Conservation (phyloP, 1,140 invertebrate genomes). For the Pogonus chalceus region DNA sequence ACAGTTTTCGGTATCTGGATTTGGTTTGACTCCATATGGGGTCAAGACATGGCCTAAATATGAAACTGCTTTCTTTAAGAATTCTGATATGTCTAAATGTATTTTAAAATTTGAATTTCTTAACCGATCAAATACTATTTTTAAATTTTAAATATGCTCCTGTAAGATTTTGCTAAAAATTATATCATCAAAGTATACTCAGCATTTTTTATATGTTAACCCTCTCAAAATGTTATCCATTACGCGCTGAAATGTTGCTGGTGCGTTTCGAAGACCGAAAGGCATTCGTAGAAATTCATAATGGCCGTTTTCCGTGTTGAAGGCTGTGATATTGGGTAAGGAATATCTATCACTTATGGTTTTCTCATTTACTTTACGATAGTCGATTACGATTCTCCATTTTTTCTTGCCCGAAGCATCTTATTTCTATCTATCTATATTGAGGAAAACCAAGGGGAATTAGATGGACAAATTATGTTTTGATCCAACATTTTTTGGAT, state of each 20-base stretch:
- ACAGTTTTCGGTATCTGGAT: conserved; percentile 18
- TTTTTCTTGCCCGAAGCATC: conserved; percentile 19
- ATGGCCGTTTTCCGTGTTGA: conserved; percentile 28
- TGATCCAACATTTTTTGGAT: too few species aligned
- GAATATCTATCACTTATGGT: conserved; percentile 35
- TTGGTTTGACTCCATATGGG: conserved; percentile 21
- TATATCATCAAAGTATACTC: conserved; percentile 31
- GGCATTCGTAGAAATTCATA: conserved; percentile 31
- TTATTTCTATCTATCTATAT: too few species aligned
- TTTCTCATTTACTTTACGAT: conserved; percentile 29
- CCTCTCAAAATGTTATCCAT: conserved; percentile 25
- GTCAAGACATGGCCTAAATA: conserved; percentile 23
- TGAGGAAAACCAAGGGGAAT: too few species aligned
- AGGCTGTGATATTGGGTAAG: conserved; percentile 41
- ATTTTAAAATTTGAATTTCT: conserved; percentile 19
- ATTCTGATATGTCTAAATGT: conserved; percentile 21
- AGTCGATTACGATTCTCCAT: conserved; percentile 33
- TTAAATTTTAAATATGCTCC: conserved; percentile 19
- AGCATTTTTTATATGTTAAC: conserved; percentile 16
- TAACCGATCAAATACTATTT: conserved; percentile 17
- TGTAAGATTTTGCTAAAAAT: conserved; percentile 18
- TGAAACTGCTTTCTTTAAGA: conserved; percentile 17
- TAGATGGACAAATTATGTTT: too few species aligned
- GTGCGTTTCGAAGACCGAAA: conserved; percentile 18
- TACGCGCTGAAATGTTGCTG: conserved; percentile 22